These are phyloP conservation scores for Dione vanillae DNA, from an alignment of 2,888 invertebrate species.

Conservation along the genomic window DNA sequence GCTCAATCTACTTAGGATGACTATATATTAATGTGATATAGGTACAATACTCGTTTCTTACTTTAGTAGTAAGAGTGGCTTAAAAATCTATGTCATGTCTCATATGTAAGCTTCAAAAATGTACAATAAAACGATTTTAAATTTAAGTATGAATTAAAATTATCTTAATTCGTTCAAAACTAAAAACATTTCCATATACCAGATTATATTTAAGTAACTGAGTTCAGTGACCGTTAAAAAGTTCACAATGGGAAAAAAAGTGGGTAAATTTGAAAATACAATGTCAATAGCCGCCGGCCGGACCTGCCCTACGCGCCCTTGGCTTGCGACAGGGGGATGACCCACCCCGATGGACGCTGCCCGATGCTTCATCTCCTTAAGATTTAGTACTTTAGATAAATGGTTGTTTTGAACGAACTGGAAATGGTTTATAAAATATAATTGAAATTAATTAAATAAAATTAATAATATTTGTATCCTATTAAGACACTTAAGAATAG, in stretches of 20 bases:
- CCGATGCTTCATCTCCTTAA: slow-evolving; percentile 52
- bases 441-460: background rate
- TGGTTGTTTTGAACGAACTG: background rate
- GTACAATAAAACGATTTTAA: too few relatives aligned
- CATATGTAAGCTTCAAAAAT: too few relatives aligned
- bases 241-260: slow-evolving; percentile 79
- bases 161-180: background rate
- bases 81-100: too few relatives aligned
- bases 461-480: too few relatives aligned
- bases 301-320: slow-evolving; percentile 84
- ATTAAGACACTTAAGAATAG: too few relatives aligned
- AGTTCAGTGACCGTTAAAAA: slow-evolving; percentile 80
- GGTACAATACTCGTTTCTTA: too few relatives aligned
- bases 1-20: too few relatives aligned
- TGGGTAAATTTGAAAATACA: slow-evolving; percentile 83
- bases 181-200: background rate
- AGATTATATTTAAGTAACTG: slow-evolving; percentile 12
- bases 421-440: background rate
- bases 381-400: slow-evolving; percentile 13
- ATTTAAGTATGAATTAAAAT: background rate
- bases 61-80: too few relatives aligned
- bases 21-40: too few relatives aligned
- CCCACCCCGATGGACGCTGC: slow-evolving; percentile 63
- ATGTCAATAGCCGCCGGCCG: slow-evolving; percentile 83
- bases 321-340: slow-evolving; percentile 83